Percentiles rank a stretch among this genome's conserved stretches.
These are phyloP conservation scores for Cylas formicarius DNA, from an alignment of 1,140 invertebrate genomes.

Conservation along the genomic window DNA sequence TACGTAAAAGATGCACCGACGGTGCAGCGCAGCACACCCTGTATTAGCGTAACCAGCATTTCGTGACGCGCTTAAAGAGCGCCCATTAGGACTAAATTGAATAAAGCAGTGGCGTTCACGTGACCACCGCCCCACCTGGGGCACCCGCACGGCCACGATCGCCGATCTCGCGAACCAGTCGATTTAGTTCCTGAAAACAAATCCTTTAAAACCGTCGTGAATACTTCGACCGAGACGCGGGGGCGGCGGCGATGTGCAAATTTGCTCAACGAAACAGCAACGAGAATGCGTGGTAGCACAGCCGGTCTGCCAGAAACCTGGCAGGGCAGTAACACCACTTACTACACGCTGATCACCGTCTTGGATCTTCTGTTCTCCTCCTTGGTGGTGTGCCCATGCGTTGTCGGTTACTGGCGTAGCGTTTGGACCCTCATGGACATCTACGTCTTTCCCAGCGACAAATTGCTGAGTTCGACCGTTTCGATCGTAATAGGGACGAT, in stretches of 20 bases:
- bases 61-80: too few species aligned
- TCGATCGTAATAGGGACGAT: slow-evolving; percentile 61
- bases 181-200: slow-evolving; percentile 19
- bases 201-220: slow-evolving; percentile 8
- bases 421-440: slow-evolving; percentile 73
- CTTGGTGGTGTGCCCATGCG: slow-evolving; percentile 64
- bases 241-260: not conserved
- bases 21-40: too few species aligned
- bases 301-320: slow-evolving; percentile 49
- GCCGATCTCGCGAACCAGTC: slow-evolving; percentile 1
- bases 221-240: too few species aligned
- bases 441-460: slow-evolving; percentile 56
- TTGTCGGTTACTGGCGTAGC: slow-evolving; percentile 79
- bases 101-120: slow-evolving; percentile 18
- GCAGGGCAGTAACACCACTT: slow-evolving; percentile 43
- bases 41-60: too few species aligned
- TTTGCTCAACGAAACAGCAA: not conserved
- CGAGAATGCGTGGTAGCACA: slow-evolving; percentile 52
- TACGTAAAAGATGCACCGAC: too few species aligned
- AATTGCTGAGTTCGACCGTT: slow-evolving; percentile 52
- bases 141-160: too few species aligned
- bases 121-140: slow-evolving; percentile 8
- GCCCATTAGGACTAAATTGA: slow-evolving; percentile 15
- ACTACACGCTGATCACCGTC: slow-evolving; percentile 55
- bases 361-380: slow-evolving; percentile 66